phyloP scores from a whole-genome alignment of 2,797 vertebrate species.

The Channa striata region DNA sequence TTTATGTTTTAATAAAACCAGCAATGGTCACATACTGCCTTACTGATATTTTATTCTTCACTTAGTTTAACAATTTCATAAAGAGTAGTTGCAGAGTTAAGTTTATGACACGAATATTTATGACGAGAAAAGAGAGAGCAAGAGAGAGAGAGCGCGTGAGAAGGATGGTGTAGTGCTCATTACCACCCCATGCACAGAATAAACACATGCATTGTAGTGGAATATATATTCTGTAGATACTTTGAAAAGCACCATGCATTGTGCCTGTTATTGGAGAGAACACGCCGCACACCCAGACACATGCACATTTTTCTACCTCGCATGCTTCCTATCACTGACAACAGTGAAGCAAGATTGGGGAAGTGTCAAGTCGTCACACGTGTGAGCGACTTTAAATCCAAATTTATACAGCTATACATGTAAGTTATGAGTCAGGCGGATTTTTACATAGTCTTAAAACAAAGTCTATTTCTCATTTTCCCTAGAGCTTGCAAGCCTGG shows the following conservation, averaged over 20 bases:
- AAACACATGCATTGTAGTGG: background rate
- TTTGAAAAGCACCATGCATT: too few relatives aligned
- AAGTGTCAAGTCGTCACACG: slow-evolving; percentile 52
- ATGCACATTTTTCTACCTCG: slow-evolving; percentile 22
- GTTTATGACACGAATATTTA: too few relatives aligned
- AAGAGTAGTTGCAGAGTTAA: too few relatives aligned
- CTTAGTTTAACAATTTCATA: background rate
- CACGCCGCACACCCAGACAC: slow-evolving; percentile 1
- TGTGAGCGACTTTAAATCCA: slow-evolving; percentile 59
- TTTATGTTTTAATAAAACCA: slow-evolving; percentile 4
- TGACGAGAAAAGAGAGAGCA: too few relatives aligned
- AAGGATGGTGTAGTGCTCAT: too few relatives aligned
- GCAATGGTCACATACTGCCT: background rate
- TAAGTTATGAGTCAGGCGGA: slow-evolving; percentile 70
- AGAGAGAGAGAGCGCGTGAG: too few relatives aligned
- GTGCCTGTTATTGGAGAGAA: too few relatives aligned
- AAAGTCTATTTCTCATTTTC: slow-evolving; percentile 48
- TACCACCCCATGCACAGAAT: background rate
- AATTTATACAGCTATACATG: slow-evolving; percentile 74
- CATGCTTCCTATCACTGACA: slow-evolving; percentile 62
- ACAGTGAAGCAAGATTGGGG: slow-evolving; percentile 61
- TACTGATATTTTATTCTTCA: background rate
- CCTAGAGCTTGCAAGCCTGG: slow-evolving; percentile 5
- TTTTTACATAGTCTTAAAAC: slow-evolving; percentile 66
- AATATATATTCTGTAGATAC: too few relatives aligned